A percentile compares a stretch with the other conserved stretches of the same genome.
Evolutionary conservation across 2,888 invertebrate species (phyloP).

Genomic region (Osedax frankpressi): DNA sequence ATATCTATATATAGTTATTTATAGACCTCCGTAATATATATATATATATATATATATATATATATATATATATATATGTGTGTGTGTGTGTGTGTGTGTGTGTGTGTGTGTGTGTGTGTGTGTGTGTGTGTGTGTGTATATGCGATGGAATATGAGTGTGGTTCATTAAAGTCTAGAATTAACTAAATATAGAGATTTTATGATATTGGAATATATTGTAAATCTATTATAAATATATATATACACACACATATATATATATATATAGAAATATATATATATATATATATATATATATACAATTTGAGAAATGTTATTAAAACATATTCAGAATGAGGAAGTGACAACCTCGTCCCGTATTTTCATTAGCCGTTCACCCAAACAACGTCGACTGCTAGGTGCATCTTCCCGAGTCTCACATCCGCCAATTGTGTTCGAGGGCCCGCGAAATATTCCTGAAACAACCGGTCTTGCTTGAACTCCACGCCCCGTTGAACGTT

Average conservation of each 20-base stretch:
- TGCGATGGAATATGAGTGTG: not conserved
- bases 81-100: not conserved
- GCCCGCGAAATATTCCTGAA: constrained; percentile 46
- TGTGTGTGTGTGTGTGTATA: not conserved
- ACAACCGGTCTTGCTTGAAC: constrained; percentile 50
- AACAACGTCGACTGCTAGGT: constrained; percentile 28
- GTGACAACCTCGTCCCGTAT: not conserved
- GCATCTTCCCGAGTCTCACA: constrained; percentile 45
- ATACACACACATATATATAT: not conserved
- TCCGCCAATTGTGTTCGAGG: constrained; percentile 47
- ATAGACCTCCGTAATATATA: not conserved
- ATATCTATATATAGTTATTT: not conserved
- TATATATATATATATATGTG: not conserved
- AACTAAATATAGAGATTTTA: no score
- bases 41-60: not conserved
- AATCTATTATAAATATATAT: not conserved
- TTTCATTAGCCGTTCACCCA: not conserved
- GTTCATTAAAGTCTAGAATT: no score
- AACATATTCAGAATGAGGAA: not conserved
- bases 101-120: not conserved
- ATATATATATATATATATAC: not conserved
- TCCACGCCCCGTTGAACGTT: constrained; percentile 50
- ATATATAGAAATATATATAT: not conserved
- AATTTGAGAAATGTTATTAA: not conserved
- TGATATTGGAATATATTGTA: not conserved